These are phyloP conservation scores for Anableps anableps DNA, from an alignment of 2,797 vertebrate species.

Conservation along the genomic window DNA sequence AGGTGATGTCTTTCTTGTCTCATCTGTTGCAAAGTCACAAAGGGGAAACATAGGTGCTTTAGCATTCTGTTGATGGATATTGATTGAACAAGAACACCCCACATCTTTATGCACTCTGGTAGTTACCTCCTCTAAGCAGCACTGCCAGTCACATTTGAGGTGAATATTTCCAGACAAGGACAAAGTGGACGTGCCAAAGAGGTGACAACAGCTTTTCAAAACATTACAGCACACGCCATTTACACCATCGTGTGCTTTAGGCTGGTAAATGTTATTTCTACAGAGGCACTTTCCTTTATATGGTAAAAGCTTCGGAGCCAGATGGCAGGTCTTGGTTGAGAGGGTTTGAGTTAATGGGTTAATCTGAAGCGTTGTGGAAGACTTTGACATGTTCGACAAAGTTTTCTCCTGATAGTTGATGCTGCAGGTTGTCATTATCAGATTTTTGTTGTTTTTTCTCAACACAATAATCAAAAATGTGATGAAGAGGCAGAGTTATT, in stretches of 20 bases:
- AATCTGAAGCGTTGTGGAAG: constrained; percentile 47
- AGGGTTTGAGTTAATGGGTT: constrained; percentile 58
- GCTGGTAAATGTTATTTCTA: constrained; percentile 54
- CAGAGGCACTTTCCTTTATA: constrained; percentile 44
- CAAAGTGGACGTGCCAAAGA: constrained; percentile 43
- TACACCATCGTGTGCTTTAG: constrained; percentile 28
- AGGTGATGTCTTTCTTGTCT: constrained; percentile 42
- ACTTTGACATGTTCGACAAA: constrained; percentile 68
- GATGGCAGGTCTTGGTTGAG: constrained; percentile 64
- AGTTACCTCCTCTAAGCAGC: constrained; percentile 55
- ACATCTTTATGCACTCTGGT: constrained; percentile 59
- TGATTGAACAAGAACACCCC: constrained; percentile 59
- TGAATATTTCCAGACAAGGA: constrained; percentile 60
- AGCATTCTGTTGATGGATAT: constrained; percentile 69
- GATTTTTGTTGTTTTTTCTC: neutral
- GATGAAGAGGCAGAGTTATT: constrained; percentile 74
- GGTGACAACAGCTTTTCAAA: constrained; percentile 39
- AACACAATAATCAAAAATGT: constrained; percentile 43
- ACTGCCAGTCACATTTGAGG: constrained; percentile 53
- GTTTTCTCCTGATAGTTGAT: constrained; percentile 50
- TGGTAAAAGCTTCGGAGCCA: constrained; percentile 48
- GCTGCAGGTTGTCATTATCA: constrained; percentile 23
- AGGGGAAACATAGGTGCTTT: constrained; percentile 60
- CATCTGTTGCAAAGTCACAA: constrained; percentile 54
- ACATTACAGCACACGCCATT: constrained; percentile 57